phyloP scores from a whole-genome alignment of 1,140 invertebrate genomes.

The Zophobas morio region DNA sequence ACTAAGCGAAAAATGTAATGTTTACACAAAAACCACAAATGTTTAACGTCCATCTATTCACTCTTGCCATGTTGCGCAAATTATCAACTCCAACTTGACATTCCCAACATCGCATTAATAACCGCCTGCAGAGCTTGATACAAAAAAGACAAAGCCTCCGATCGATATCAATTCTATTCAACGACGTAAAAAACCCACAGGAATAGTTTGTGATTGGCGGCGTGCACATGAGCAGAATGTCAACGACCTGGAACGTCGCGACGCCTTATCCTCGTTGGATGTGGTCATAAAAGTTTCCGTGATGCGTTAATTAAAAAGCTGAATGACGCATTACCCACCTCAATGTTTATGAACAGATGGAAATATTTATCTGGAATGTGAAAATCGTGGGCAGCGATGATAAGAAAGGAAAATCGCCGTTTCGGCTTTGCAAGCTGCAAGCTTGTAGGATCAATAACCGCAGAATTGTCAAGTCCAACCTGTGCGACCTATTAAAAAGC shows the following conservation, averaged over 20 bases:
- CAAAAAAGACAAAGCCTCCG: slow-evolving; percentile 1
- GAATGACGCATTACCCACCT: background rate
- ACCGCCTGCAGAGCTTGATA: background rate
- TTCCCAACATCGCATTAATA: background rate
- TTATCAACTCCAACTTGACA: too few relatives aligned
- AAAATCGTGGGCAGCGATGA: too few relatives aligned
- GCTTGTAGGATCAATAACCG: slow-evolving; percentile 31
- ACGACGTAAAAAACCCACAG: slow-evolving; percentile 21
- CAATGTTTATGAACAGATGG: background rate
- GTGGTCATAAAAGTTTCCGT: slow-evolving; percentile 8
- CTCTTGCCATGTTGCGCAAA: too few relatives aligned
- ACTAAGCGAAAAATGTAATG: too few relatives aligned
- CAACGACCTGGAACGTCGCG: slow-evolving; percentile 25
- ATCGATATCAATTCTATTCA: slow-evolving; percentile 3
- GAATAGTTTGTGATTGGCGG: slow-evolving; percentile 7
- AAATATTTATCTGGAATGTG: background rate
- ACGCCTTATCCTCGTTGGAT: slow-evolving; percentile 12
- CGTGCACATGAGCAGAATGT: slow-evolving; percentile 9
- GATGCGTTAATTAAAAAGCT: slow-evolving; percentile 5
- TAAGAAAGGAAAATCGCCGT: background rate
- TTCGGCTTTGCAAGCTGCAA: background rate
- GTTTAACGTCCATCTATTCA: too few relatives aligned
- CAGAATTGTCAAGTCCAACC: slow-evolving; percentile 21
- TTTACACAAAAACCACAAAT: too few relatives aligned
- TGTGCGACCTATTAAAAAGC: slow-evolving; percentile 23